Evolutionary conservation across 2,113 vertebrate genomes (phyloP).

Genomic region (Gallinago undulata): DNA sequence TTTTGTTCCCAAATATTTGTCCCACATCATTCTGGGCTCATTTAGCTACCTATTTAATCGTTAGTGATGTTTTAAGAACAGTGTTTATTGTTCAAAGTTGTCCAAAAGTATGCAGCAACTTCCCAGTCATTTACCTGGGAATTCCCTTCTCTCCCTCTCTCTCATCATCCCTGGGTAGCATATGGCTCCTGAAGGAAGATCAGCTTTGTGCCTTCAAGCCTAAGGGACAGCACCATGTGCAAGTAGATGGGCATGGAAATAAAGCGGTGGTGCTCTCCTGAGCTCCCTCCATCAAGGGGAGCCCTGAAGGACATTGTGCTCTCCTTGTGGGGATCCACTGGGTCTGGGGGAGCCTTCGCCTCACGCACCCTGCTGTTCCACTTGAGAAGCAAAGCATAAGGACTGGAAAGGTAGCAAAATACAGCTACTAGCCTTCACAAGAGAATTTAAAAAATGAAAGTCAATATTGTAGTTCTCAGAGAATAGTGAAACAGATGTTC

Average conservation of each 20-base stretch:
- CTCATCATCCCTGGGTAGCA: accelerated
- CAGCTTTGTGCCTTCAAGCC: neutral
- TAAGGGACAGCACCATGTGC: neutral
- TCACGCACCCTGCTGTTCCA: neutral
- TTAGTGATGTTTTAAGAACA: neutral
- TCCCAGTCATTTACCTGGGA: neutral
- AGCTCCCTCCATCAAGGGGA: neutral
- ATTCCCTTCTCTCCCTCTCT: neutral
- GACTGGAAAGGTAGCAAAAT: neutral
- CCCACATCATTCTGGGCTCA: accelerated
- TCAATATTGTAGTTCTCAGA: neutral
- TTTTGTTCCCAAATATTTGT: neutral
- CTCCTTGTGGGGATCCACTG: accelerated
- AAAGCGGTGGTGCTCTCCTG: neutral
- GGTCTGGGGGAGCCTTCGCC: neutral
- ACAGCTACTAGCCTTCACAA: neutral
- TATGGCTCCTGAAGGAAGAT: neutral
- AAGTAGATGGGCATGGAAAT: neutral
- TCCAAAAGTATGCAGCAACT: neutral
- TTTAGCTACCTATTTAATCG: neutral
- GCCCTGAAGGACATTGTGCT: neutral
- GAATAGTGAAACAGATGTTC: neutral
- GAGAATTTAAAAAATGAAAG: neutral
- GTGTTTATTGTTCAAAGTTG: neutral
- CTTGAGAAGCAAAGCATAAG: neutral